Conservation (phyloP, 2,888 invertebrate species). For the Drosophila helvetica region DNA sequence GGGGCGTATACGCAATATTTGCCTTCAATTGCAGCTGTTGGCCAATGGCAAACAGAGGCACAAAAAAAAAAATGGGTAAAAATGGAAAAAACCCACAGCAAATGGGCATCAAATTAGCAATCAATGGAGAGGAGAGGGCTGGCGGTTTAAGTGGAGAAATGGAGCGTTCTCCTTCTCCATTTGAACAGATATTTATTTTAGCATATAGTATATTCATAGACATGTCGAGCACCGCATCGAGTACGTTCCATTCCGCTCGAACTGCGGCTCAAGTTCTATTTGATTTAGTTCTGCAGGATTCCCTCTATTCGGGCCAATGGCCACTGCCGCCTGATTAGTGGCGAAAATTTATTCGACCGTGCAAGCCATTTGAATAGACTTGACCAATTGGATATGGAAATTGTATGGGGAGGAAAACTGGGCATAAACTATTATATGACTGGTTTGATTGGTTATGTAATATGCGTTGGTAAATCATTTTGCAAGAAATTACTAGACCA, state of each 20-base stretch:
- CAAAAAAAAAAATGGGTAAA: conserved; percentile 17
- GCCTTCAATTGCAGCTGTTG: conserved; percentile 76
- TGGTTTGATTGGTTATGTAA: background rate
- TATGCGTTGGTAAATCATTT: background rate
- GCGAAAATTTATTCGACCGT: conserved; percentile 64
- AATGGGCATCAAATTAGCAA: conserved; percentile 64
- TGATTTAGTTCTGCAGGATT: conserved; percentile 56
- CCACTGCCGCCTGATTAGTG: conserved; percentile 46
- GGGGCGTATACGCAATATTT: conserved; percentile 76
- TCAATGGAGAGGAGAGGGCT: conserved; percentile 50
- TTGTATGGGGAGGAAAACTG: background rate
- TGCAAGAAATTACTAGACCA: too few relatives aligned
- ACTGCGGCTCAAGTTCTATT: conserved; percentile 66
- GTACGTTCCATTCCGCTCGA: conserved; percentile 67
- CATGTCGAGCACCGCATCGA: conserved; percentile 47
- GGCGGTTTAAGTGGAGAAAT: background rate
- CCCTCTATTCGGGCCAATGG: conserved; percentile 57
- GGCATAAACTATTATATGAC: background rate
- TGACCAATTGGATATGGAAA: conserved; percentile 3
- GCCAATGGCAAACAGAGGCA: conserved; percentile 41
- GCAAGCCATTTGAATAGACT: conserved; percentile 26
- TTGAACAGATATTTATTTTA: conserved; percentile 74
- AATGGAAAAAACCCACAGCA: conserved; percentile 34
- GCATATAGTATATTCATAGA: conserved; percentile 51
- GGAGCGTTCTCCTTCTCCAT: too few relatives aligned